phyloP scores from a whole-genome alignment of 2,113 vertebrate species.

The Crotalus horridus region DNA sequence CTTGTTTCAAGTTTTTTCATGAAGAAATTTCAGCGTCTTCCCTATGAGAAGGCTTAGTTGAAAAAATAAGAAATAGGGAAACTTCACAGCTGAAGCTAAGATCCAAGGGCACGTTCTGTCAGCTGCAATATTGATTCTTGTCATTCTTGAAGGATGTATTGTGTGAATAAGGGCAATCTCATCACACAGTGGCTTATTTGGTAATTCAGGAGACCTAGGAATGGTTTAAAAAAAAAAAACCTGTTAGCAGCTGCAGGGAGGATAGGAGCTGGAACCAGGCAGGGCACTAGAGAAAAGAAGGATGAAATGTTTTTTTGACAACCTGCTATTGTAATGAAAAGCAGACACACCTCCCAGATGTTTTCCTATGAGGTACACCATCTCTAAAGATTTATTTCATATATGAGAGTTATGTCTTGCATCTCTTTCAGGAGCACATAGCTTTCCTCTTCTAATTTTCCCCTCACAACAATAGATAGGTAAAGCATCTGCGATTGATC shows the following conservation, averaged over 20 bases:
- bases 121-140: slow-evolving; percentile 1
- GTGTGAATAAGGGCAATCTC: not conserved
- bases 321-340: not conserved
- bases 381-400: not conserved
- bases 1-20: not conserved
- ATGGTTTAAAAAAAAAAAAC: not conserved
- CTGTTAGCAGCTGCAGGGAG: not conserved
- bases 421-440: not conserved
- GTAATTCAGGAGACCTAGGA: not conserved
- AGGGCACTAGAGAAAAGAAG: not conserved
- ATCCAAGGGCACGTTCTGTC: not conserved
- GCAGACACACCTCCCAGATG: not conserved
- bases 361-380: not conserved
- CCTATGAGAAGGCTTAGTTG: not conserved
- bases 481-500: not conserved
- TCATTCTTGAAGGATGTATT: not conserved
- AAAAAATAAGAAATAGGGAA: not conserved
- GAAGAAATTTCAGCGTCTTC: not conserved
- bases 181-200: not conserved
- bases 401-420: not conserved
- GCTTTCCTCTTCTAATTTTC: not conserved
- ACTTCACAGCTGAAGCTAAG: not conserved
- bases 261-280: not conserved
- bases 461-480: not conserved
- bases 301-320: not conserved